These are phyloP conservation scores for Oppia nitens DNA, from an alignment of 1,140 invertebrate species.

Conservation along the genomic window DNA sequence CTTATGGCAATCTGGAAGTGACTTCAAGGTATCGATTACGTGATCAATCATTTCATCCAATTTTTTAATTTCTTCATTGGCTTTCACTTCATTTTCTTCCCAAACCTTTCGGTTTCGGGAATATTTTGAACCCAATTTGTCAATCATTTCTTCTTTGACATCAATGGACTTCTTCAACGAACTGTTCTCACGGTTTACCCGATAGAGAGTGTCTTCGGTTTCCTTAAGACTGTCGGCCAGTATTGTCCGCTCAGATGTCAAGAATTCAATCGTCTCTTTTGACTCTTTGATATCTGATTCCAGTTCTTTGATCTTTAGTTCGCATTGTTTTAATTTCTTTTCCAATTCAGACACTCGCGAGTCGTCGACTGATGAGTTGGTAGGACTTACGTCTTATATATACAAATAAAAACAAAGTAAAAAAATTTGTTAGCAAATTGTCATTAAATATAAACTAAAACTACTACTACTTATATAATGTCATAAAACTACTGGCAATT, in stretches of 20 bases:
- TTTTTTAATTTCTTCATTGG: slow-evolving; percentile 17
- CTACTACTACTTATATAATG: too few relatives aligned
- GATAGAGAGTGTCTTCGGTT: slow-evolving; percentile 7
- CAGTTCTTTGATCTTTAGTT: slow-evolving; percentile 2
- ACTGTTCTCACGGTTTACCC: too few relatives aligned
- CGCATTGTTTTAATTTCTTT: neutral
- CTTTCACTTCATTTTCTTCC: slow-evolving; percentile 17
- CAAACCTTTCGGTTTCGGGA: slow-evolving; percentile 11
- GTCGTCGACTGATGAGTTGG: too few relatives aligned
- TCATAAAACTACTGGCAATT: too few relatives aligned
- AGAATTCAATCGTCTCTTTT: slow-evolving; percentile 11
- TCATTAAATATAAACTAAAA: too few relatives aligned
- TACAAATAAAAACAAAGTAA: too few relatives aligned
- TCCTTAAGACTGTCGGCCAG: slow-evolving; percentile 6
- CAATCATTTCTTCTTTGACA: neutral
- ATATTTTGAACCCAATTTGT: slow-evolving; percentile 17
- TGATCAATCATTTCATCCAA: slow-evolving; percentile 20
- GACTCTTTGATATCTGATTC: slow-evolving; percentile 12
- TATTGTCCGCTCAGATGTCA: slow-evolving; percentile 6
- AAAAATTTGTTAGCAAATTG: too few relatives aligned
- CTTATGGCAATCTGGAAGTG: slow-evolving; percentile 2
- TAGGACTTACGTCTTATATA: too few relatives aligned
- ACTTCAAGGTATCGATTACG: slow-evolving; percentile 9
- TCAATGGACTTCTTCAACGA: neutral
- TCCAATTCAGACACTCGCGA: too few relatives aligned